A percentile compares a stretch with the other conserved stretches of the same genome.
Evolutionary conservation across 1,140 invertebrate genomes (phyloP).

Genomic region (Epicauta chinensis): DNA sequence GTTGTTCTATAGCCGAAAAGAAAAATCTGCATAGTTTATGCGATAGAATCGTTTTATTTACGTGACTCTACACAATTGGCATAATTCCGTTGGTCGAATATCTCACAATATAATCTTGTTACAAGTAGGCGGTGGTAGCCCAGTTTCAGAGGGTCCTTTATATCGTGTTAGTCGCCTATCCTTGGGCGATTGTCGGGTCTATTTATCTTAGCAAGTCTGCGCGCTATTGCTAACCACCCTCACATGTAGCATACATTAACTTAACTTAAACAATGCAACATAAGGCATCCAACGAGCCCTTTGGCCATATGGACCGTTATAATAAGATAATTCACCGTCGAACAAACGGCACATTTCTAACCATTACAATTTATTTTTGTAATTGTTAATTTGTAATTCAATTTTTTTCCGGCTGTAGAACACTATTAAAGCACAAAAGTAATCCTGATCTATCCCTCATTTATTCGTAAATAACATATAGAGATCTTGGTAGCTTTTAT

Average conservation of each 20-base stretch:
- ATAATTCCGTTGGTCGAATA: constrained; percentile 20
- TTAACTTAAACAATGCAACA: constrained; percentile 19
- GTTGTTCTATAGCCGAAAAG: not conserved
- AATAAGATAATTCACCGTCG: constrained; percentile 26
- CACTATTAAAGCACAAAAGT: no score
- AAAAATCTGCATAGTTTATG: no score
- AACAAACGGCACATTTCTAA: not conserved
- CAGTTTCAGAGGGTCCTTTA: constrained; percentile 26
- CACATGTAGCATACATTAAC: constrained; percentile 27
- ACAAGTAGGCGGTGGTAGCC: constrained; percentile 16
- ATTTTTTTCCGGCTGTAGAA: no score
- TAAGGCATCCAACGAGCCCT: constrained; percentile 25
- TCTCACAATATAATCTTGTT: constrained; percentile 30
- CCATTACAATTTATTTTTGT: no score
- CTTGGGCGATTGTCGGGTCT: constrained; percentile 26
- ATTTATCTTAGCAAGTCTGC: constrained; percentile 32
- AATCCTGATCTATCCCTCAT: no score
- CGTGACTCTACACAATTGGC: constrained; percentile 19
- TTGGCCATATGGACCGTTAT: constrained; percentile 24
- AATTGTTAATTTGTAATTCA: no score
- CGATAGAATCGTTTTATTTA: constrained; percentile 12
- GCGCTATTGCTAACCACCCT: constrained; percentile 2
- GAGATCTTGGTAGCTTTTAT: constrained; percentile 6
- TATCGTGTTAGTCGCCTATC: constrained; percentile 33
- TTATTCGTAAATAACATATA: no score